These are phyloP conservation scores for Thera britannica DNA, from an alignment of 2,888 invertebrate genomes.

Conservation along the genomic window DNA sequence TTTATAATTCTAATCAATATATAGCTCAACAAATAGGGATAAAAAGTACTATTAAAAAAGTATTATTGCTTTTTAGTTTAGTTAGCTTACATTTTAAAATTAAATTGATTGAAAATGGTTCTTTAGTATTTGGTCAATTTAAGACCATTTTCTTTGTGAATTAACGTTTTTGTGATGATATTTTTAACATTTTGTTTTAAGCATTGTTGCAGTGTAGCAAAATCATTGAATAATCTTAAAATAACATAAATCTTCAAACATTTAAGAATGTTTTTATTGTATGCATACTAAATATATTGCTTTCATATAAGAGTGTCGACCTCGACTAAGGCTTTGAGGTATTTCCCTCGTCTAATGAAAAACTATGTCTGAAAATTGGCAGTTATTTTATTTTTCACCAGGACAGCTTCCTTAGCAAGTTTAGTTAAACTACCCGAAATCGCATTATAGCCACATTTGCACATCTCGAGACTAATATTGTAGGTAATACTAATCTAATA, in stretches of 20 bases:
- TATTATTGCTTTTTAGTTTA: constrained; percentile 7
- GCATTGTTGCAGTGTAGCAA: constrained; percentile 8
- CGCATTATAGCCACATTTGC: constrained; percentile 1
- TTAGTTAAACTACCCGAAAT: background rate
- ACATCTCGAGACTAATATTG: constrained; percentile 42
- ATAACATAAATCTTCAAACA: constrained; percentile 44
- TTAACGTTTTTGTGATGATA: constrained; percentile 32
- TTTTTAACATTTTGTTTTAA: constrained; percentile 16
- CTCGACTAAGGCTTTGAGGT: constrained; percentile 23
- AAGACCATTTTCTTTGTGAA: constrained; percentile 27
- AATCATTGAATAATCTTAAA: constrained; percentile 33
- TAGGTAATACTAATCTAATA: constrained; percentile 48
- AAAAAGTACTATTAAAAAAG: constrained; percentile 1
- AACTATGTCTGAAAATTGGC: background rate
- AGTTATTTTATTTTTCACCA: constrained; percentile 1
- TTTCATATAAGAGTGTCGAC: constrained; percentile 39
- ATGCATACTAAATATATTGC: constrained; percentile 50
- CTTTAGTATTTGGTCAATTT: background rate
- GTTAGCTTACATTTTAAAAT: background rate
- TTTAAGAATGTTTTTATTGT: constrained; percentile 48
- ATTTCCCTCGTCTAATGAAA: background rate
- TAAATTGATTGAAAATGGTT: constrained; percentile 9
- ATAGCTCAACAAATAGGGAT: constrained; percentile 3
- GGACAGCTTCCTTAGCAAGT: background rate
- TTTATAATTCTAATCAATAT: background rate